Conservation (phyloP, 2,888 invertebrate genomes). For the Ommatoiulus sabulosus region DNA sequence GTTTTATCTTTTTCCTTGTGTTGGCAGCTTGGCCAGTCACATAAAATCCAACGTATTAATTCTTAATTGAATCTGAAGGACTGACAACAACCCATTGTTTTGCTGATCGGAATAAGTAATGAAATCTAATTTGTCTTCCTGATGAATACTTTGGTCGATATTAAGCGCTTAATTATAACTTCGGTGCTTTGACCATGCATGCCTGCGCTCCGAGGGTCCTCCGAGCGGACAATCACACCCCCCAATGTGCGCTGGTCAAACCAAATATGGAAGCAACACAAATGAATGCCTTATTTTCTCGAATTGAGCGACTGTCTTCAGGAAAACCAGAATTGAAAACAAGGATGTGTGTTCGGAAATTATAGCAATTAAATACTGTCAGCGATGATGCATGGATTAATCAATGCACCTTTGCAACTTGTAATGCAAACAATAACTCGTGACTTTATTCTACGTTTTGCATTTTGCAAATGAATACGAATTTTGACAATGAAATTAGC, state of each 20-base stretch:
- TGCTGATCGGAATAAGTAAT: not conserved
- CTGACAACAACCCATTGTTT: not conserved
- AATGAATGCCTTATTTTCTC: not conserved
- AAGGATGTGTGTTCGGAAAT: not conserved
- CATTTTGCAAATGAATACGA: too few relatives aligned
- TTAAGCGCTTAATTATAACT: not conserved
- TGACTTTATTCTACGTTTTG: too few relatives aligned
- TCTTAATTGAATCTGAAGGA: slow-evolving; percentile 9
- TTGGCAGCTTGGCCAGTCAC: not conserved
- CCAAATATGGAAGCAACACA: not conserved
- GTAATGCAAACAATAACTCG: too few relatives aligned
- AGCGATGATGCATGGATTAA: not conserved
- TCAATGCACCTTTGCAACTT: too few relatives aligned
- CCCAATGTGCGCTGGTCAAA: not conserved
- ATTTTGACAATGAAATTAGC: too few relatives aligned
- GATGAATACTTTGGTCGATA: not conserved
- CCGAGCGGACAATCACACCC: not conserved
- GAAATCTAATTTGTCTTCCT: not conserved
- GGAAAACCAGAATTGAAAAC: slow-evolving; percentile 12
- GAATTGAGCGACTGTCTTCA: not conserved
- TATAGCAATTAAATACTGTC: not conserved
- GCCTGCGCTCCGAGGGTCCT: not conserved
- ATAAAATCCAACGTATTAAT: not conserved
- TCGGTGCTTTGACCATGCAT: not conserved
- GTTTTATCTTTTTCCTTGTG: slow-evolving; percentile 12